Evolutionary conservation across 2,888 invertebrate genomes (phyloP).

Genomic region (Drosophila algonquin): DNA sequence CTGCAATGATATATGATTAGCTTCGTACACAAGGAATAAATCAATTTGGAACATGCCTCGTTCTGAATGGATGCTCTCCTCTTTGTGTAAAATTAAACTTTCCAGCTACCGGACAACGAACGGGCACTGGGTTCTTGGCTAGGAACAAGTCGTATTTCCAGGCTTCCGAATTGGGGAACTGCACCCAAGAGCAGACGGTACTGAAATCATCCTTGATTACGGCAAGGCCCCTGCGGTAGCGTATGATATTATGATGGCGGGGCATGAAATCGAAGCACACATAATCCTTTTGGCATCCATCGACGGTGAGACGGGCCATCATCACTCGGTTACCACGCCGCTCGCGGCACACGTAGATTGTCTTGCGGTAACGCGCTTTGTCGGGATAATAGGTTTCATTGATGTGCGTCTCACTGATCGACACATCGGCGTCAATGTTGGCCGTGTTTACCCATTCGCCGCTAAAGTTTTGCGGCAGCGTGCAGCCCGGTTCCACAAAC

Average conservation of each 20-base stretch:
- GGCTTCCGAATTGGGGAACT: slow-evolving; percentile 91
- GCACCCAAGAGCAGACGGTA: slow-evolving; percentile 97
- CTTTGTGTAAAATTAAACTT: slow-evolving; percentile 97
- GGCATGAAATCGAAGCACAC: slow-evolving; percentile 98
- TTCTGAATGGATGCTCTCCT: slow-evolving; percentile 95
- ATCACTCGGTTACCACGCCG: slow-evolving; percentile 95
- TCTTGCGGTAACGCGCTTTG: slow-evolving; percentile 92
- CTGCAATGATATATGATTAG: slow-evolving; percentile 81
- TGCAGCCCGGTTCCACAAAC: slow-evolving; percentile 95
- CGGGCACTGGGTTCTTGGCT: slow-evolving; percentile 94
- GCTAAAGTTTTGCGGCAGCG: slow-evolving; percentile 95
- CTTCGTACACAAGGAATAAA: not conserved
- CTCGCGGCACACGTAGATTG: slow-evolving; percentile 97
- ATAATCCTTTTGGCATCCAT: slow-evolving; percentile 98
- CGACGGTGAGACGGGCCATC: slow-evolving; percentile 98
- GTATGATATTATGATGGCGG: slow-evolving; percentile 96
- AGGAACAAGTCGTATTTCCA: slow-evolving; percentile 94
- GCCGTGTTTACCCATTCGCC: slow-evolving; percentile 99
- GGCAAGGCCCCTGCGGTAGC: slow-evolving; percentile 94
- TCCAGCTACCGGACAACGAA: slow-evolving; percentile 97
- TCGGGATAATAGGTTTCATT: slow-evolving; percentile 98
- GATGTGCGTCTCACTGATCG: slow-evolving; percentile 97
- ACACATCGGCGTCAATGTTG: slow-evolving; percentile 96
- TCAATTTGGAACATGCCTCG: slow-evolving; percentile 84
- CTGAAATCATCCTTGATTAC: slow-evolving; percentile 95